Evolutionary conservation across 2,888 invertebrate genomes (phyloP), one percentile per base, ranked within the genome.

Genomic region (Clivina fossor): DNA sequence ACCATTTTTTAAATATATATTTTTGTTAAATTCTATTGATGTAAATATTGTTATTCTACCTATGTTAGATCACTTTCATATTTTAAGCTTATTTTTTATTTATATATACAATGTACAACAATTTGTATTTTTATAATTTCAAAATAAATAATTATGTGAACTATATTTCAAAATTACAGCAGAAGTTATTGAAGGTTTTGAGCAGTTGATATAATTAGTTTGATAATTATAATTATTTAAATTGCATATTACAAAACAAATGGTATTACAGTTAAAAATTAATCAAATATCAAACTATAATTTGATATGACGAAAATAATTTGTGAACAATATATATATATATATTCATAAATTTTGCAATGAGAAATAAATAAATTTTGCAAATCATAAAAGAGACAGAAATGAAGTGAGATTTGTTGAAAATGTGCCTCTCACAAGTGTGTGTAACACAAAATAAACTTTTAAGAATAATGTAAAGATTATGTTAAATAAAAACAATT

Each of bases 351-450:
- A n/a, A n/a, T n/a, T n/a, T n/a, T n/a, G n/a, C n/a, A n/a, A n/a
- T n/a, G 26, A 26, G 7, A 8, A 26, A 5, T 26, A 8, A 26
- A 8, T 7, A 26, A 26, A 26, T 26, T 7, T 26, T 26, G 8
- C 8, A 5, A 8, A 35, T 24, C 20, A n/a, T n/a, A 47, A 35
- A 20, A 11, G 30, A 30, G 2, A 30, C 9, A 11, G 30, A 32
- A 43, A 28, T 20, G 26, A 48, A 51, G 51, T 51, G 51, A 51
- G 51, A 51, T 51, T 46, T 51, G 43, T 51, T 51, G 43, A 51
- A 40, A 32, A 51, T 51, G 51, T 51, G 51, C 51, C 51, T 51
- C 51, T 51, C 51, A 51, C 51, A 19, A 13, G n/a, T 43, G 51
- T 51, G 51, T 51, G 22, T 51, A 51, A 51, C 51, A 51, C 51